Conservation (phyloP, 2,113 vertebrate species). For the Scophthalmus maximus region DNA sequence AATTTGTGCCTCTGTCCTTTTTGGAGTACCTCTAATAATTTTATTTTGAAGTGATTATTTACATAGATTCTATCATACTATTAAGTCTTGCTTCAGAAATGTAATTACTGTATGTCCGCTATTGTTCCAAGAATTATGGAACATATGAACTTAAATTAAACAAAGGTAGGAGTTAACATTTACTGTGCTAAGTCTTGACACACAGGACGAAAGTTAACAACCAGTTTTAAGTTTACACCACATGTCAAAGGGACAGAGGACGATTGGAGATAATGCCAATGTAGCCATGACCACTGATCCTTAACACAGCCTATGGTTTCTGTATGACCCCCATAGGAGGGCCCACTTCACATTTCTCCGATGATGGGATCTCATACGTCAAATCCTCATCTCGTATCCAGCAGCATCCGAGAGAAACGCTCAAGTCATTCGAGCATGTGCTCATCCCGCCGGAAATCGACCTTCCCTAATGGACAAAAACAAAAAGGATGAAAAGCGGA, state of each 20-base stretch:
- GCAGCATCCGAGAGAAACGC: slow-evolving; percentile 19
- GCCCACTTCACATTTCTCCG: slow-evolving; percentile 15
- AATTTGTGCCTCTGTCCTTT: too few species aligned
- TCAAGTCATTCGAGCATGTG: slow-evolving; percentile 38
- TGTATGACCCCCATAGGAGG: slow-evolving; percentile 18
- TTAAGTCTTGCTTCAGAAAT: too few species aligned
- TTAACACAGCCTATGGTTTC: slow-evolving; percentile 1
- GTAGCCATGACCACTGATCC: background rate
- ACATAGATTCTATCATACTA: too few species aligned
- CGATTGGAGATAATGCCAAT: slow-evolving; percentile 1
- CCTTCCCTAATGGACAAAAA: slow-evolving; percentile 58
- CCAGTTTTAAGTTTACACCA: too few species aligned
- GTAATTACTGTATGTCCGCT: too few species aligned
- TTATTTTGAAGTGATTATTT: too few species aligned
- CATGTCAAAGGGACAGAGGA: background rate
- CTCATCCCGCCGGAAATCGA: slow-evolving; percentile 46
- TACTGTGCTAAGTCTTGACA: background rate
- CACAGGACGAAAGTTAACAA: background rate
- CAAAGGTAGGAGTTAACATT: background rate
- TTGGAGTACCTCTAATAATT: too few species aligned
- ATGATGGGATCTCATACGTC: slow-evolving; percentile 34
- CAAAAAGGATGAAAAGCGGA: slow-evolving; percentile 24
- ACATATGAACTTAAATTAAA: too few species aligned
- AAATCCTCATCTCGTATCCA: slow-evolving; percentile 40
- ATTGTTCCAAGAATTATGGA: too few species aligned